These are phyloP conservation scores for Lissocephala sabroskyi DNA, from an alignment of 2,888 invertebrate genomes.

Conservation along the genomic window DNA sequence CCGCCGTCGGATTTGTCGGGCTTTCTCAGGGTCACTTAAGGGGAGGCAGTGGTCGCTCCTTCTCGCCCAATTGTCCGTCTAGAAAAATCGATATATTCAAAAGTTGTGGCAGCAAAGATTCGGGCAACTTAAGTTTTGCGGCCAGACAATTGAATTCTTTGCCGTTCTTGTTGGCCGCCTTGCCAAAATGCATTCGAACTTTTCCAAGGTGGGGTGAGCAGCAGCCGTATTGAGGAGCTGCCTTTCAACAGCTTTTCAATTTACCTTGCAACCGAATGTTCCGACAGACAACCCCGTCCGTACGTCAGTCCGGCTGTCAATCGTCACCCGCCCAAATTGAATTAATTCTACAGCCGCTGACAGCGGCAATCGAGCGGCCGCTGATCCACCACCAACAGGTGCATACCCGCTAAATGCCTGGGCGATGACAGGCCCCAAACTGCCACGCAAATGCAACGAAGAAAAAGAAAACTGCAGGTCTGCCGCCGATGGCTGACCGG, in stretches of 20 bases:
- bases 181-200: conserved; percentile 26
- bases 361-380: no score
- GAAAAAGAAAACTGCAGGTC: no score
- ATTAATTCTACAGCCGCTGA: no score
- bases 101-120: not conserved
- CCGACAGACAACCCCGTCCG: no score
- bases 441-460: not conserved
- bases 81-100: conserved; percentile 45
- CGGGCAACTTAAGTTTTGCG: not conserved
- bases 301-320: no score
- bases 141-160: not conserved
- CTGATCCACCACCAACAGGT: conserved; percentile 6
- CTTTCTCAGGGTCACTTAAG: conserved; percentile 42
- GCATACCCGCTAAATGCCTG: not conserved
- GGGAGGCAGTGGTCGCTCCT: conserved; percentile 6
- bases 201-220: conserved; percentile 12
- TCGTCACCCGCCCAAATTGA: no score
- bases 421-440: no score
- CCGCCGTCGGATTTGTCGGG: conserved; percentile 18
- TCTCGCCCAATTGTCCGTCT: conserved; percentile 1
- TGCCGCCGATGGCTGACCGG: no score
- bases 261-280: conserved; percentile 35
- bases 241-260: conserved; percentile 46
- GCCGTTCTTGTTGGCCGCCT: not conserved
- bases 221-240: conserved; percentile 10